Evolutionary conservation across 1,140 invertebrate species (phyloP), one percentile per base, ranked within the genome.

Genomic region (Onthophagus taurus): DNA sequence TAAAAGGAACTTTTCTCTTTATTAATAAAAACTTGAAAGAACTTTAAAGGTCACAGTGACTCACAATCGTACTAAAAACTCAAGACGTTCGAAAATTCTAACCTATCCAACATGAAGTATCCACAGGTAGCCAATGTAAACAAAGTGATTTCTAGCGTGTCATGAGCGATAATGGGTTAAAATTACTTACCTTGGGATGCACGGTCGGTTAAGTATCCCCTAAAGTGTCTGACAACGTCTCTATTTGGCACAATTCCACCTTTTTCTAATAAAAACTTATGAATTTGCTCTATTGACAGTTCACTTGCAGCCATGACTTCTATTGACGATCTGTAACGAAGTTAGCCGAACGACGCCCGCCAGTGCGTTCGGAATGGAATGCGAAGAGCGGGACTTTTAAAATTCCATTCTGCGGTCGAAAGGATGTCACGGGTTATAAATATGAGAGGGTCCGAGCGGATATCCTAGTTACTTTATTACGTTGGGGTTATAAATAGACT

Each of bases 161-260:
- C 13, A 18, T 12, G 20, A 9, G 8, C 6, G 24, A 31, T 31
- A 31, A 42, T 8, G 20, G 7, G 8, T 1, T 31, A 35, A 41
- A 37, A 37, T 36, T 45, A 68, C 73, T 70, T 68, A 87, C 84
- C 81, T 80, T 78, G 75, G 38, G 75, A 80, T 45, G 76, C 73
- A 3, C 83, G 78, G 68, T 89, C 79, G 39, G 82, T 89, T 16
- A 93, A 71, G 64, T 85, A 89, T 44, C 72, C 71, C 66, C 88
- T 90, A 56, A 92, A 93, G 70, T 90, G 76, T 66, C 86, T 87
- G 23, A 92, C 87, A 45, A 91, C 68, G 45, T 89, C 84, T 66
- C 85, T 81, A 67, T 92, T 92, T 51, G 81, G 83, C 36, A 89
- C 85, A 70, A 80, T 83, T 14, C 86, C 86, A 48, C 85, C 85